These are phyloP conservation scores for Tachysurus vachellii DNA, from an alignment of 2,113 vertebrate genomes.

Conservation along the genomic window DNA sequence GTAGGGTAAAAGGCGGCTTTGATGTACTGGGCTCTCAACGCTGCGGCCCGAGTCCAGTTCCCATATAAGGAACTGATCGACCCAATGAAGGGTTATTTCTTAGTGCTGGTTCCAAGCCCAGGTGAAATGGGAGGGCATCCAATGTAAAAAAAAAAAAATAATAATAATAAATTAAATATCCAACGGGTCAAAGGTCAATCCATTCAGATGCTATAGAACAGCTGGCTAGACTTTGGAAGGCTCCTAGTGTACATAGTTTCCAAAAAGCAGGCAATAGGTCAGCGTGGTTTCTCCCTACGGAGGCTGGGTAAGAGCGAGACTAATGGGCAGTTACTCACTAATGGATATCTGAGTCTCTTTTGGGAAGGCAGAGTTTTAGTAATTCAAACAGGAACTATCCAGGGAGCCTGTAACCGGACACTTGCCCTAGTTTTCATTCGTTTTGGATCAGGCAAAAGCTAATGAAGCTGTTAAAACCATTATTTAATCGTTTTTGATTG, in stretches of 20 bases:
- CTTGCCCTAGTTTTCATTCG: neutral
- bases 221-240: constrained; percentile 42
- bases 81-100: too few relatives aligned
- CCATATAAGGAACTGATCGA: too few relatives aligned
- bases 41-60: too few relatives aligned
- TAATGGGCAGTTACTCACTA: constrained; percentile 11
- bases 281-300: constrained; percentile 10
- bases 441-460: neutral
- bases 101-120: too few relatives aligned
- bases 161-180: too few relatives aligned
- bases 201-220: constrained; percentile 48
- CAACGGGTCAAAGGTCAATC: constrained; percentile 56
- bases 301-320: neutral
- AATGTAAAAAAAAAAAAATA: too few relatives aligned
- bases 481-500: neutral
- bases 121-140: too few relatives aligned
- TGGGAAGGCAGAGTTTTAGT: constrained; percentile 15
- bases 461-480: neutral
- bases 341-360: constrained; percentile 31
- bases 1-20: too few relatives aligned
- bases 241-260: neutral
- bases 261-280: neutral
- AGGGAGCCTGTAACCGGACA: constrained; percentile 8
- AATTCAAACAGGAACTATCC: constrained; percentile 14
- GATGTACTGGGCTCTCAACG: too few relatives aligned